Conservation (phyloP, 2,797 vertebrate species). For the Notolepis coatsorum region DNA sequence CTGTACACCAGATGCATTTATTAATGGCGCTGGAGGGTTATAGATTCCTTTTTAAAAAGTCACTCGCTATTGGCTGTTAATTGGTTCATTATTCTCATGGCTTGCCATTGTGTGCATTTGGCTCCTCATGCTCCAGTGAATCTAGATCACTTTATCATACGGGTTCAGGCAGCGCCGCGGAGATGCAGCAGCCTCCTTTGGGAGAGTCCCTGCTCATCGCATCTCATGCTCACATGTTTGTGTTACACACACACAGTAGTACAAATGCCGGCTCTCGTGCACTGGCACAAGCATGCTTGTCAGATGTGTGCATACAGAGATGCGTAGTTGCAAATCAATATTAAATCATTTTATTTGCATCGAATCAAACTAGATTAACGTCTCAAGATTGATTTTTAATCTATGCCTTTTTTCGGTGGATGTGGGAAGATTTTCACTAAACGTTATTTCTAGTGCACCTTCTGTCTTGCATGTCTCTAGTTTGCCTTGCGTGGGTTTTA, state of each 20-base stretch:
- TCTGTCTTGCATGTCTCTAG: too few species aligned
- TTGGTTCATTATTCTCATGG: slow-evolving; percentile 56
- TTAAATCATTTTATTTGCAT: too few species aligned
- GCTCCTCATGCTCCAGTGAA: slow-evolving; percentile 46
- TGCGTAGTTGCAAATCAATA: too few species aligned
- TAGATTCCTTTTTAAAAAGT: slow-evolving; percentile 57
- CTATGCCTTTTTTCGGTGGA: too few species aligned
- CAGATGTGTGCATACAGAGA: slow-evolving; percentile 1
- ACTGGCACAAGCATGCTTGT: neutral
- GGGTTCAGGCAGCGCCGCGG: slow-evolving; percentile 43
- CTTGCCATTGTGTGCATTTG: slow-evolving; percentile 46
- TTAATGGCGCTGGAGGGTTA: slow-evolving; percentile 31
- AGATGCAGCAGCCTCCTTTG: slow-evolving; percentile 39
- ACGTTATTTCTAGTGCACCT: too few species aligned
- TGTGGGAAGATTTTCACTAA: too few species aligned
- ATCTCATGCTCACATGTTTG: slow-evolving; percentile 16
- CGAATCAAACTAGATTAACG: too few species aligned
- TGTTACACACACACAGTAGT: slow-evolving; percentile 11
- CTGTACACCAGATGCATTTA: slow-evolving; percentile 15
- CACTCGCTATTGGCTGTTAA: slow-evolving; percentile 49
- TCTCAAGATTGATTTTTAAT: too few species aligned
- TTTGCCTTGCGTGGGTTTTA: too few species aligned
- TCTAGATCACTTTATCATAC: slow-evolving; percentile 54
- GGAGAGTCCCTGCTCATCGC: slow-evolving; percentile 34
- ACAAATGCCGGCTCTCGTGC: too few species aligned